Conservation (phyloP, 2,113 vertebrate species). For the Gadus macrocephalus region DNA sequence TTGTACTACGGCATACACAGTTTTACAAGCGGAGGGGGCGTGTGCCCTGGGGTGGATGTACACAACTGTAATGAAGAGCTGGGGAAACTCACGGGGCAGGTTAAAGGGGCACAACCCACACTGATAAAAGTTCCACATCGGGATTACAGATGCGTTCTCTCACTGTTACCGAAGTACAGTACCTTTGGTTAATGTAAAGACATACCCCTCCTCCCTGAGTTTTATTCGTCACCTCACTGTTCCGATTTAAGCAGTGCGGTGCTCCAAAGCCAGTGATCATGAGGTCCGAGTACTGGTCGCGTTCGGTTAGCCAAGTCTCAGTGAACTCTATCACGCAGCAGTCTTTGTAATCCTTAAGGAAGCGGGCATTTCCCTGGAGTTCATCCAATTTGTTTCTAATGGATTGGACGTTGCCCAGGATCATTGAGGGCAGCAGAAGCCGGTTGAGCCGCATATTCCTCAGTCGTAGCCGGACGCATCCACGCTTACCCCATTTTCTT, state of each 20-base stretch:
- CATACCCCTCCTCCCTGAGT: background rate
- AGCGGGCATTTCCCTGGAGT: background rate
- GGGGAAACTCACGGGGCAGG: background rate
- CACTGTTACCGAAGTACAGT: background rate
- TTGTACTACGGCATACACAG: background rate
- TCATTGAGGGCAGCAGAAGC: background rate
- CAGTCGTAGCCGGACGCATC: no score
- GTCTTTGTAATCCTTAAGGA: background rate
- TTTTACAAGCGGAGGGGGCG: background rate
- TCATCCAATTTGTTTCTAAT: constrained; percentile 3
- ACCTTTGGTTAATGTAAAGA: background rate
- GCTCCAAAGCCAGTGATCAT: background rate
- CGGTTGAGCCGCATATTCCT: no score
- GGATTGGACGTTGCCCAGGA: background rate
- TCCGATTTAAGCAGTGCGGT: background rate
- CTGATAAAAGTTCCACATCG: background rate
- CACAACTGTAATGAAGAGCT: constrained; percentile 2
- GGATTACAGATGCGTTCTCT: background rate
- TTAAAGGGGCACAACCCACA: background rate
- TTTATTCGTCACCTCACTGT: background rate
- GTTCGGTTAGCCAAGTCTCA: background rate
- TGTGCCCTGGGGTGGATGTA: background rate
- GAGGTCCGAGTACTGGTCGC: background rate
- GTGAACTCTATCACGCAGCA: background rate
- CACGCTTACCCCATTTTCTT: background rate